These are phyloP conservation scores for Plagiodera versicolora DNA, from an alignment of 2,888 invertebrate species.

Conservation along the genomic window DNA sequence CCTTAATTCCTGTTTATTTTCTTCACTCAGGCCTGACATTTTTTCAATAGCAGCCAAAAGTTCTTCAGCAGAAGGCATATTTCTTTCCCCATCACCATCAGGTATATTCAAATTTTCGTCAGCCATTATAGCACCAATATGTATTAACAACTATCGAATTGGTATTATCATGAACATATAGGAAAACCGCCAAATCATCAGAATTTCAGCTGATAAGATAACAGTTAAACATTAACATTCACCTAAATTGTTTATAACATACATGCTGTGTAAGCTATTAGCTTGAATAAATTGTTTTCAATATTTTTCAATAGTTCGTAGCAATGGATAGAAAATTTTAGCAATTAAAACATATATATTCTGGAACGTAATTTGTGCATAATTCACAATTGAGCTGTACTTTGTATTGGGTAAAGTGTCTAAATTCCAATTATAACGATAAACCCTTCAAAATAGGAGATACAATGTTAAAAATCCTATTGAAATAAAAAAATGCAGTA, in stretches of 20 bases:
- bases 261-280: not conserved
- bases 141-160: not conserved
- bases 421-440: no score
- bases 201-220: constrained; percentile 21
- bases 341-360: no score
- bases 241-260: not conserved
- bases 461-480: no score
- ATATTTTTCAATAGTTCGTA: not conserved
- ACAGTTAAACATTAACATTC: constrained; percentile 5
- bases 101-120: constrained; percentile 10
- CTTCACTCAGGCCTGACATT: constrained; percentile 61
- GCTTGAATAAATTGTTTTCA: not conserved
- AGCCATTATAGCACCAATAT: constrained; percentile 13
- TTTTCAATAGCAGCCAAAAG: constrained; percentile 62
- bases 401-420: no score
- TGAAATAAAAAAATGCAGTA: no score
- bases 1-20: constrained; percentile 63
- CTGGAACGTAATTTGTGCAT: no score
- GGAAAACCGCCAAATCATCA: constrained; percentile 15
- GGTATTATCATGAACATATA: not conserved
- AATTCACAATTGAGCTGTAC: no score
- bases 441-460: no score
- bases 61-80: constrained; percentile 60
- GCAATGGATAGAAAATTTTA: no score
- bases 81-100: constrained; percentile 7